A percentile compares a stretch with the other conserved stretches of the same genome.
These are phyloP conservation scores for Himantopus leucocephalus DNA, from an alignment of 2,113 vertebrate genomes.

Conservation along the genomic window DNA sequence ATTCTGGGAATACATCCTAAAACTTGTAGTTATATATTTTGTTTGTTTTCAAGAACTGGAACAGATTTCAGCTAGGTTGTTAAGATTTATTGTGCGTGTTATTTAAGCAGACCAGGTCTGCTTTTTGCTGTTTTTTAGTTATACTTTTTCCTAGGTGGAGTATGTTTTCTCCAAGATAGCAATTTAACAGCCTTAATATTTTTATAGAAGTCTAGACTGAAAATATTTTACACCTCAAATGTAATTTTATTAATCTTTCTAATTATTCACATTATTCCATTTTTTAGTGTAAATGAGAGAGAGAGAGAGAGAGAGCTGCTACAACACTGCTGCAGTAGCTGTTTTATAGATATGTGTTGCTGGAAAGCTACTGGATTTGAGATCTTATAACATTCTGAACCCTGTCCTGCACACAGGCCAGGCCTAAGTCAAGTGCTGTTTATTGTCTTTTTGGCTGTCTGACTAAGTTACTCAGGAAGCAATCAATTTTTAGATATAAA, in stretches of 20 bases:
- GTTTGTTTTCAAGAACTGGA: neutral
- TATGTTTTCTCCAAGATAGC: neutral
- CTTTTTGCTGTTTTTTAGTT: neutral
- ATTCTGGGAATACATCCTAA: neutral
- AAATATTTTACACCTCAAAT: neutral
- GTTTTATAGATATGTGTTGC: too few species aligned
- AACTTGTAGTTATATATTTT: neutral
- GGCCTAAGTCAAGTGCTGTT: neutral
- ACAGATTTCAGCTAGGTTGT: neutral
- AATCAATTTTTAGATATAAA: neutral
- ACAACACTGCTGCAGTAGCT: neutral
- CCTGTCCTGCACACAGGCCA: neutral
- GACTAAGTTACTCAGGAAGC: neutral
- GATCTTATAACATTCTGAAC: neutral
- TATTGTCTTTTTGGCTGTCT: neutral
- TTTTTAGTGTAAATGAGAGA: neutral
- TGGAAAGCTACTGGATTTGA: neutral
- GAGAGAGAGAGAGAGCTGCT: rapidly evolving
- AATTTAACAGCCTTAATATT: neutral
- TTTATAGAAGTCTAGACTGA: neutral
- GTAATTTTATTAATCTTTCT: neutral
- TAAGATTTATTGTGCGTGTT: neutral
- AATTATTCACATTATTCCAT: neutral
- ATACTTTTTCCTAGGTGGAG: neutral
- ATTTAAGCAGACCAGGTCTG: neutral